Percentiles rank a stretch among this genome's conserved stretches.
Conservation (phyloP, 2,797 vertebrate species). For the Scolopax bukidnonensis region DNA sequence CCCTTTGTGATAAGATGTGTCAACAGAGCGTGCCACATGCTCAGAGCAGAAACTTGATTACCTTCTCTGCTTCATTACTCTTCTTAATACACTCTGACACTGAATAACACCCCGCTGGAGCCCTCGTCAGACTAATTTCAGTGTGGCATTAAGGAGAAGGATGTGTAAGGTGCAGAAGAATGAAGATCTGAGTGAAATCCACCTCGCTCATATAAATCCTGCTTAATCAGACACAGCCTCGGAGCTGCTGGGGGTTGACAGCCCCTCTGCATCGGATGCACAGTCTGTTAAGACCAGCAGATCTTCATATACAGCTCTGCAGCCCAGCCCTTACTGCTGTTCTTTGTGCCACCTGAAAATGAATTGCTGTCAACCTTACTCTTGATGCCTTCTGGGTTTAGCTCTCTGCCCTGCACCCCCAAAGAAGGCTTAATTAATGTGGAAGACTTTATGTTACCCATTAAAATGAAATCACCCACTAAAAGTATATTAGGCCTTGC, state of each 20-base stretch:
- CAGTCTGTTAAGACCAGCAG: not conserved
- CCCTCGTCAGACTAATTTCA: slow-evolving; percentile 49
- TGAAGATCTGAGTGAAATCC: slow-evolving; percentile 24
- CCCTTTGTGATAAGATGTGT: slow-evolving; percentile 60
- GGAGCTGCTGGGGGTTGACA: slow-evolving; percentile 23
- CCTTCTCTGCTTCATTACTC: slow-evolving; percentile 60
- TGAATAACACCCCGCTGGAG: slow-evolving; percentile 49
- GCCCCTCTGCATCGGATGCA: not conserved
- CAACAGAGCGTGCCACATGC: slow-evolving; percentile 26
- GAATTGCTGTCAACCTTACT: not conserved
- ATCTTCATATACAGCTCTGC: not conserved
- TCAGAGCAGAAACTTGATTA: slow-evolving; percentile 58
- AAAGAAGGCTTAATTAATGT: not conserved
- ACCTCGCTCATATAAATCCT: slow-evolving; percentile 44
- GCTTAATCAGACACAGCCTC: slow-evolving; percentile 34
- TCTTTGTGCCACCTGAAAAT: not conserved
- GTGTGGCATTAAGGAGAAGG: slow-evolving; percentile 34
- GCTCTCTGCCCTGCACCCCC: not conserved
- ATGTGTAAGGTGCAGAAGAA: slow-evolving; percentile 33
- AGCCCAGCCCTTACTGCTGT: not conserved
- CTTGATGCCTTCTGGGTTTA: not conserved
- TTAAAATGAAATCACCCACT: not conserved
- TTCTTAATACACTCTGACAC: slow-evolving; percentile 57
- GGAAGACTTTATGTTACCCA: not conserved
- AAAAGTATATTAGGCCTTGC: not conserved